Evolutionary conservation across 2,113 vertebrate species (phyloP).

Genomic region (Penelope pileata): DNA sequence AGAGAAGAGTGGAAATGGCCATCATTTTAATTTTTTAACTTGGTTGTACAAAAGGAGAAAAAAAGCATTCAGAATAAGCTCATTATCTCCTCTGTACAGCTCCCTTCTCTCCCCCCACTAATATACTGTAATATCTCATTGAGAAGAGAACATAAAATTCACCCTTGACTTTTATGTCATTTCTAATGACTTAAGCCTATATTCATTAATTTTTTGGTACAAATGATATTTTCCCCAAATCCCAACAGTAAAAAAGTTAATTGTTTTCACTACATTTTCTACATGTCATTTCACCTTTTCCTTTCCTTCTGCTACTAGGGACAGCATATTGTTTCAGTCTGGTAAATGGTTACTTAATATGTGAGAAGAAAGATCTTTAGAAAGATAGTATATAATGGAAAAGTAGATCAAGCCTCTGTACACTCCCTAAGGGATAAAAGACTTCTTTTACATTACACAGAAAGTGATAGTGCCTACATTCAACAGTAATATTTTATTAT

Average conservation of each 20-base stretch:
- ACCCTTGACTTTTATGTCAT: conserved; percentile 18
- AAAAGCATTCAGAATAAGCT: conserved; percentile 24
- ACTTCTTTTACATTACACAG: not conserved
- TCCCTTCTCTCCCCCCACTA: not conserved
- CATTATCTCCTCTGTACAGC: not conserved
- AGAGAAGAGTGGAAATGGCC: not conserved
- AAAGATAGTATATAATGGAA: conserved; percentile 50
- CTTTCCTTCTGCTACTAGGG: not conserved
- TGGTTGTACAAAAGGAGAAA: not conserved
- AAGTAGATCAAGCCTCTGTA: conserved; percentile 22
- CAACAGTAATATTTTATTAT: not conserved
- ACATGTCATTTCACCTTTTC: conserved; percentile 13
- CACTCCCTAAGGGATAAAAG: not conserved
- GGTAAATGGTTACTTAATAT: conserved; percentile 33
- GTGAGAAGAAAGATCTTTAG: conserved; percentile 33
- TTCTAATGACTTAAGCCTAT: conserved; percentile 4
- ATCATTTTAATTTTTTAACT: conserved; percentile 2
- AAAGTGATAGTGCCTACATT: not conserved
- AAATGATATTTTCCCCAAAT: conserved; percentile 35
- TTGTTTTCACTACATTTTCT: conserved; percentile 3
- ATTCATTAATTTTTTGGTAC: conserved; percentile 47
- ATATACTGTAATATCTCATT: not conserved
- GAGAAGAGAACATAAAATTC: not conserved
- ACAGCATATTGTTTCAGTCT: conserved; percentile 4
- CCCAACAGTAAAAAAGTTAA: conserved; percentile 34